A percentile compares a stretch with the other conserved stretches of the same genome.
phyloP scores from a whole-genome alignment of 1,140 invertebrate genomes.

The Vanessa tameamea region DNA sequence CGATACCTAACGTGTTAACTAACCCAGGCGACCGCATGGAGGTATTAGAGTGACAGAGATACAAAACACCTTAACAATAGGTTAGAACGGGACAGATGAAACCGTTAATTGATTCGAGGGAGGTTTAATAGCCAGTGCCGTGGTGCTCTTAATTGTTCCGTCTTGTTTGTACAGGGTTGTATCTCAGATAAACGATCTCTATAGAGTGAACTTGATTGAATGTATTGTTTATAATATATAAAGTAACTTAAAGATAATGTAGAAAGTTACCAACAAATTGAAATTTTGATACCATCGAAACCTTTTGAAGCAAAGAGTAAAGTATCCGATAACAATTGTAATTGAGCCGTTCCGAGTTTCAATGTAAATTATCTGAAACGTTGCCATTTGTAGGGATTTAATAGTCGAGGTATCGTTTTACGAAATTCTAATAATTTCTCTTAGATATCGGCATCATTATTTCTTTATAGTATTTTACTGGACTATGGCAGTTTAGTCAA shows the following conservation, averaged over 20 bases:
- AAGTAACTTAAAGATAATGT: background rate
- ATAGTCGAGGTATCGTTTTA: too few relatives aligned
- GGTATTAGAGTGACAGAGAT: background rate
- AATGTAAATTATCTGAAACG: too few relatives aligned
- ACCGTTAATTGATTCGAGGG: constrained; percentile 47
- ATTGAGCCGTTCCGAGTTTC: too few relatives aligned
- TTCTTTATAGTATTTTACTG: too few relatives aligned
- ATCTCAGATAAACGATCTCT: background rate
- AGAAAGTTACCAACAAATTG: background rate
- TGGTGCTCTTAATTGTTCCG: constrained; percentile 38
- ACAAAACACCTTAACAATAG: background rate
- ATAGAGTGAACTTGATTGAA: background rate
- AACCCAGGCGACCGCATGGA: constrained; percentile 51
- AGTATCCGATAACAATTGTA: too few relatives aligned
- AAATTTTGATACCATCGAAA: too few relatives aligned
- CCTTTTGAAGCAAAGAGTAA: too few relatives aligned
- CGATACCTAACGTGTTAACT: constrained; percentile 57
- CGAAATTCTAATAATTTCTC: too few relatives aligned
- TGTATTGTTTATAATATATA: background rate
- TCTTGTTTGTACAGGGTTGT: constrained; percentile 28
- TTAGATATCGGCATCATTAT: too few relatives aligned
- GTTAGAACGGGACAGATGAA: constrained; percentile 4
- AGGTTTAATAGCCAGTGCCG: constrained; percentile 39
- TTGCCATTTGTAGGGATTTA: too few relatives aligned
- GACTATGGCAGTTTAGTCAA: too few relatives aligned